Conservation (phyloP, 2,888 invertebrate species). For the Cartodere bifasciata region DNA sequence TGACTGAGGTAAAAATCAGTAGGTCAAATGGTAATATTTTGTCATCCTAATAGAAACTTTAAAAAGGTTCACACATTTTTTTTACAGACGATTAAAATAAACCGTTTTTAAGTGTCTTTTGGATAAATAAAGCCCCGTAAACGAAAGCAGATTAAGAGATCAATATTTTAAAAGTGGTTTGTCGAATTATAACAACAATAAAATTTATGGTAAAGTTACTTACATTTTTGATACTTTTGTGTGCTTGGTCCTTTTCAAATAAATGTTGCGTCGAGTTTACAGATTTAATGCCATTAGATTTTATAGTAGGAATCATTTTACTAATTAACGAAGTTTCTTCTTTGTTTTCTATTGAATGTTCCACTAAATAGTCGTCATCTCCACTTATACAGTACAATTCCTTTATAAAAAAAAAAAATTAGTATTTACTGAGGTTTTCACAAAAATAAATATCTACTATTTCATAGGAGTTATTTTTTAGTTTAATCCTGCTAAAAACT, state of each 20-base stretch:
- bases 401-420: constrained; percentile 21
- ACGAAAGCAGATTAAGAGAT: no score
- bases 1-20: no score
- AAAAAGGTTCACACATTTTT: no score
- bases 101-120: no score
- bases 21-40: no score
- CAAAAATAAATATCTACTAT: constrained; percentile 5
- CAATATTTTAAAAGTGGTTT: no score
- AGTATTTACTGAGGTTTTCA: constrained; percentile 7
- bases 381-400: constrained; percentile 27
- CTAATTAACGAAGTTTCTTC: constrained; percentile 21
- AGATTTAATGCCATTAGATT: constrained; percentile 12
- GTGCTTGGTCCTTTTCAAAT: constrained; percentile 20
- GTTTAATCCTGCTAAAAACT: no score
- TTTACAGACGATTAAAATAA: no score
- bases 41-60: no score
- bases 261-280: constrained; percentile 18
- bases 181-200: no score
- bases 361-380: constrained; percentile 18
- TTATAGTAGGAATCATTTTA: constrained; percentile 20
- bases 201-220: no score
- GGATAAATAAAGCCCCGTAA: no score
- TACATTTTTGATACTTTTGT: constrained; percentile 24
- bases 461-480: constrained; percentile 6
- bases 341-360: constrained; percentile 14